Evolutionary conservation across 2,113 vertebrate species (phyloP).

Genomic region (Glaucidium brasilianum): DNA sequence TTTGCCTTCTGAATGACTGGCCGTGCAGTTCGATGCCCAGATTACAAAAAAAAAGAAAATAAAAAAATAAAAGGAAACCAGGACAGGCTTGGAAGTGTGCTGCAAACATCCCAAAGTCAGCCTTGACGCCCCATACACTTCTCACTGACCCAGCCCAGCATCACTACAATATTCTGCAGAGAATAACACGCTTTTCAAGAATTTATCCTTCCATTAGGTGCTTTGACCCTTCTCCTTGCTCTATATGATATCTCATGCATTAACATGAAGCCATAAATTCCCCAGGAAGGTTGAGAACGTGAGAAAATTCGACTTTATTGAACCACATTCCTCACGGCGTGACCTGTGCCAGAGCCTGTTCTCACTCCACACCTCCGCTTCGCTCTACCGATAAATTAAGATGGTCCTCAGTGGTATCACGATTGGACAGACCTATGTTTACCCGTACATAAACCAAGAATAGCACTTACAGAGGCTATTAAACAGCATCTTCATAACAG

Average conservation of each 20-base stretch:
- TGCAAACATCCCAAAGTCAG: neutral
- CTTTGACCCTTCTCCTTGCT: neutral
- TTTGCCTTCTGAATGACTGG: neutral
- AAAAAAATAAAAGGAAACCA: too few relatives aligned
- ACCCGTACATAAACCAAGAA: neutral
- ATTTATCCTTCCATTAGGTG: neutral
- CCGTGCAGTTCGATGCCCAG: neutral
- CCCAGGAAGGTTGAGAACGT: neutral
- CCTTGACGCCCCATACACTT: neutral
- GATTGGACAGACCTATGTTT: neutral
- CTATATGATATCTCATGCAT: neutral
- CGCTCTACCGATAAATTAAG: neutral
- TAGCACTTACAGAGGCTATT: neutral
- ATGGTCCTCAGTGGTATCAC: neutral
- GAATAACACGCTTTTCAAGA: neutral
- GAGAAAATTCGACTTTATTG: neutral
- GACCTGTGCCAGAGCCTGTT: neutral
- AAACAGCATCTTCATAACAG: neutral
- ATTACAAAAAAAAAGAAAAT: neutral
- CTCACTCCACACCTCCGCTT: neutral
- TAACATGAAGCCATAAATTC: neutral
- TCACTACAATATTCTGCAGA: neutral
- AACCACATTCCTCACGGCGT: neutral
- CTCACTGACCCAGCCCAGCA: neutral
- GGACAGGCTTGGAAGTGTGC: neutral